Base-by-base conservation (phyloP, 2,888 invertebrate genomes). In the Gisinianus flammeolus region DNA sequence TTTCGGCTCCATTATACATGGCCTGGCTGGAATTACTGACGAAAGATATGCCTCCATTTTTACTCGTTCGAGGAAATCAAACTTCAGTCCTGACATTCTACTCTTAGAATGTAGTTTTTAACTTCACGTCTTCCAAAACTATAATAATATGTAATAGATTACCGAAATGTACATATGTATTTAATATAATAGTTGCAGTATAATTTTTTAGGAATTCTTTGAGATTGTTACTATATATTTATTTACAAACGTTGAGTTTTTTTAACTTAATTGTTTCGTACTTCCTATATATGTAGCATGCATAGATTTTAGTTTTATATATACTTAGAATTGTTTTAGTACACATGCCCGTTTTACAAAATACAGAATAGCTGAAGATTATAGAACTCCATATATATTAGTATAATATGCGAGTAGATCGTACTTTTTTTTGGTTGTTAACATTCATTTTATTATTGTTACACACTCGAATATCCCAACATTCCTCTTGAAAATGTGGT, bases 1-100 rank as follows among this genome's bases (percentile, higher is more conserved):
- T 96, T 76, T 94, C 96, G 0, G 94, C 97, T 2, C 93, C 95
- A 0, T 89, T 98, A 71, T 98, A 97, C 89, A 94, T 97, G 95
- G 93, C 96, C 16, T 98, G 98, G 98, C 88, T 98, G 85, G 98
- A 98, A 88, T 91, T 93, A 85, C 89, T 98, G 85, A 95, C 96
- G 35, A 91, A 90, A 84, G 93, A 92, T 85, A 91, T 98, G 88
- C 97, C 96, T 24, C 90, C 90, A 0, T 88, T 89, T 79, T 86
- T 91, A 8, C 82, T 86, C 58, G 85, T 86, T 54, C 81, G 86
- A 72, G 86, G 86, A 75, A 86, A 86, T 81, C 86, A 86, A 80
- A 83, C 85, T 10, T 86, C 86, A 16, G 86, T 86, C 26, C 80
- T 83, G 30, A 83, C 83, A 12, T 83, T 83, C 73, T 82, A 82